Percentiles rank a stretch among this genome's conserved stretches.
Evolutionary conservation across 2,113 vertebrate species (phyloP).

Genomic region (Camelus dromedarius): DNA sequence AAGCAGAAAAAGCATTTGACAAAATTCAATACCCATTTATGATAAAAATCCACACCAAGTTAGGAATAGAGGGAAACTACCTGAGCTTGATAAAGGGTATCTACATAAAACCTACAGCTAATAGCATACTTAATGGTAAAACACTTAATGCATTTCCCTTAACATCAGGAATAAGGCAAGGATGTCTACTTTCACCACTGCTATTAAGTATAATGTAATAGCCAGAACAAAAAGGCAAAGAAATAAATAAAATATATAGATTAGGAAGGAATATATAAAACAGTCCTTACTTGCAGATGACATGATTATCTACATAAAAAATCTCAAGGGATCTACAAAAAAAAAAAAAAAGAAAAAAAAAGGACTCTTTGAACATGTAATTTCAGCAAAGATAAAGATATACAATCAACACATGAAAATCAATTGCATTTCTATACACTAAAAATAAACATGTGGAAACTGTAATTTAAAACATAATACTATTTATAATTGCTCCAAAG

Average conservation of each 20-base stretch:
- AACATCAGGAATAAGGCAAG: background rate
- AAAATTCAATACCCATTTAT: background rate
- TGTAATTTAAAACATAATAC: background rate
- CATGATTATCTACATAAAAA: background rate
- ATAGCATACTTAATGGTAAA: background rate
- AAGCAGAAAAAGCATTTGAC: background rate
- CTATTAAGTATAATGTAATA: background rate
- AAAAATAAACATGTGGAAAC: background rate
- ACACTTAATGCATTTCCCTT: background rate
- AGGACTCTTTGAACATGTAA: background rate
- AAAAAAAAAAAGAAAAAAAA: background rate
- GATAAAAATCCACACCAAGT: background rate
- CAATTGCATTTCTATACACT: background rate
- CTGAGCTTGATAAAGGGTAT: background rate
- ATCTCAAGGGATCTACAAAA: background rate
- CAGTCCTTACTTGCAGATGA: background rate
- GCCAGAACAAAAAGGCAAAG: background rate
- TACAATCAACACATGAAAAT: background rate
- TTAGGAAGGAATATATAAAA: background rate
- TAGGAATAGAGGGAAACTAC: background rate
- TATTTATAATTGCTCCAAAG: background rate
- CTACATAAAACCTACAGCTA: background rate
- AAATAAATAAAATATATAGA: background rate
- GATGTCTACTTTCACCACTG: background rate
- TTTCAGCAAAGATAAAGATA: background rate